Base-by-base conservation (phyloP, 2,113 vertebrate genomes). In the Plecturocebus donacophilus region DNA sequence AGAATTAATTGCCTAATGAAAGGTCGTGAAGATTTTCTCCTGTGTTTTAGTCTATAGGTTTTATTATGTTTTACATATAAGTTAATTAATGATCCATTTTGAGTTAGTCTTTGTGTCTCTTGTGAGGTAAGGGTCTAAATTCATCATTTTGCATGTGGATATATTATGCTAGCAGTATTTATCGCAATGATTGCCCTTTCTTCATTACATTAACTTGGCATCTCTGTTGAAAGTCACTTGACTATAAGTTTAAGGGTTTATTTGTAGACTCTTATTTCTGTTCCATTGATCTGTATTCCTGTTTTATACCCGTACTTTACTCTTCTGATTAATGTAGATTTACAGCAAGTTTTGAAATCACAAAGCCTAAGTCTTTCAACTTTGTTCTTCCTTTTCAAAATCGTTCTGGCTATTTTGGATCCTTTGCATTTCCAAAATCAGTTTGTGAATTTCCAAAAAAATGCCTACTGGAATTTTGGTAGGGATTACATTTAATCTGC, bases 281-380 rank as follows among this genome's bases (percentile, higher is more conserved):
- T 75, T 68, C 68, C 54, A 9, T 10, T 77, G 79, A 73, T 76
- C 66, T 84, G 4, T 21, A 58, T 54, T 83, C 20, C 27, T 73
- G 38, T n/a, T 54, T 80, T 38, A 16, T 16, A 70, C 3, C 12
- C 66, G 38, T 32, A 49, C 11, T 9, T 42, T 56, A 25, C 4
- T 27, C 14, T 61, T 54, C 75, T 81, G 30, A 89, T 89, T 73
- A 87, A 64, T 58, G 20, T 20, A 61, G n/a, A 95, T 4, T 54
- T 77, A 88, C 10, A 83, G 23, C 30, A 68, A 61, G 12, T 87
- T 94, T 97, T 80, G n/a, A 82, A 91, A 68, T 68, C 61, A 94
- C 61, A 79, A 94, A 80, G 45, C 40, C 40, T 54, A 79, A 94
- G 12, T 68, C 14, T 94, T 91, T 47, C 35, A 49, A 40, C 27